Evolutionary conservation across 1,140 invertebrate species (phyloP).

Genomic region (Caerostris darwini): DNA sequence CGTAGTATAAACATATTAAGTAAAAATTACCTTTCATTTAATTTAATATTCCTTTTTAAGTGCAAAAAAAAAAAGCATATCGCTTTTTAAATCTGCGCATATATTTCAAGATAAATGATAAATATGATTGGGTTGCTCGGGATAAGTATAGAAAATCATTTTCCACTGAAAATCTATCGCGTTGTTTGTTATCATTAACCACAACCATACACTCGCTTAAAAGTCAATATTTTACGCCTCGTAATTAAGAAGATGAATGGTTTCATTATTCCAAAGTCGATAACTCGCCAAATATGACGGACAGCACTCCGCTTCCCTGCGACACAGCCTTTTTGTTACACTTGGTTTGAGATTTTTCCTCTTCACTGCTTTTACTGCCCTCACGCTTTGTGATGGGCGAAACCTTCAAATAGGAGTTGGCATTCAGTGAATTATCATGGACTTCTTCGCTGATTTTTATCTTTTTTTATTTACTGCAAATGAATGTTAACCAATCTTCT

Average conservation of each 20-base stretch:
- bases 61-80: not conserved
- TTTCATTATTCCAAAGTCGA: not conserved
- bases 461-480: too few species aligned
- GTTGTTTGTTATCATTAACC: not conserved
- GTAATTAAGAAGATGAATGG: slow-evolving; percentile 14
- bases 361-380: not conserved
- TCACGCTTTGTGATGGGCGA: not conserved
- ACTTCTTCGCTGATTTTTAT: too few species aligned
- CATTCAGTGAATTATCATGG: too few species aligned
- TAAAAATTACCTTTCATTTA: too few species aligned
- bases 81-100: not conserved
- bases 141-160: not conserved
- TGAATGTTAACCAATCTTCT: too few species aligned
- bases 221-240: slow-evolving; percentile 20
- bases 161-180: not conserved
- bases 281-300: slow-evolving; percentile 25
- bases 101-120: not conserved
- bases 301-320: not conserved
- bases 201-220: not conserved
- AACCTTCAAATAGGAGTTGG: not conserved
- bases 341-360: slow-evolving; percentile 12
- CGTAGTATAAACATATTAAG: too few species aligned
- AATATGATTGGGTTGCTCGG: not conserved
- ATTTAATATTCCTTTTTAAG: too few species aligned
- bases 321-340: slow-evolving; percentile 33